Evolutionary conservation across 2,888 invertebrate species (phyloP), one percentile per base, ranked within the genome.

Genomic region (Netelia inedita): DNA sequence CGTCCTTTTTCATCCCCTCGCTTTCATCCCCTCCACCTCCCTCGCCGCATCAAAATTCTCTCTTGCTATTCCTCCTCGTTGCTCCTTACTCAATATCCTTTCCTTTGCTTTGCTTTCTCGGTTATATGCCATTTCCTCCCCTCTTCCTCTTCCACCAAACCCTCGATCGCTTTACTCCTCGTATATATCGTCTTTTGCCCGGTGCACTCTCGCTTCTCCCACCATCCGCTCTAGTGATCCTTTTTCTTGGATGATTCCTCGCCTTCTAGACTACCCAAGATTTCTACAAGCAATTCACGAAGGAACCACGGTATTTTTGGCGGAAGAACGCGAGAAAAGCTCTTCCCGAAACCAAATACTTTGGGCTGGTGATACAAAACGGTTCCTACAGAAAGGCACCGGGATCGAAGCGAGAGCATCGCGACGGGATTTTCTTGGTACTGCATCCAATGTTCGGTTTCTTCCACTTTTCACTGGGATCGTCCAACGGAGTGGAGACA

Each of bases 21-120:
- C 57, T 76, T 76, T 75, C 63, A 75, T 16, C 72, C 75, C 35
- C 53, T 83, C 69, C 23, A 41, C 57, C 66, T 23, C 43, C 50
- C n/a, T 75, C 53, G 43, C 21, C 57, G 14, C 21, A 9, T 59
- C 59, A 63, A 10, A 43, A n/a, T 41, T 23, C 61, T 63, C 50
- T 53, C 50, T 61, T 43, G 59, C 73, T 75, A 63, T 75, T 83
- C 71, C 81, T 81, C 65, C 74, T 75, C 75, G 65, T 35, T 66
- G 75, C 74, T 79, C 46, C 79, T 61, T 57, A 46, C 41, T 74
- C 75, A 59, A 82, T 35, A 35, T 35, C 35, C 35, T 35, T 35
- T 68, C 61, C 76, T 72, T 80, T 76, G 41, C 74, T 74, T 8
- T 14, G 23, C 57, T n/a, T 57, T 53, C 14, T 11, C 66, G 28